These are phyloP conservation scores for Slavum lentiscoides DNA, from an alignment of 2,888 invertebrate species.

Conservation along the genomic window DNA sequence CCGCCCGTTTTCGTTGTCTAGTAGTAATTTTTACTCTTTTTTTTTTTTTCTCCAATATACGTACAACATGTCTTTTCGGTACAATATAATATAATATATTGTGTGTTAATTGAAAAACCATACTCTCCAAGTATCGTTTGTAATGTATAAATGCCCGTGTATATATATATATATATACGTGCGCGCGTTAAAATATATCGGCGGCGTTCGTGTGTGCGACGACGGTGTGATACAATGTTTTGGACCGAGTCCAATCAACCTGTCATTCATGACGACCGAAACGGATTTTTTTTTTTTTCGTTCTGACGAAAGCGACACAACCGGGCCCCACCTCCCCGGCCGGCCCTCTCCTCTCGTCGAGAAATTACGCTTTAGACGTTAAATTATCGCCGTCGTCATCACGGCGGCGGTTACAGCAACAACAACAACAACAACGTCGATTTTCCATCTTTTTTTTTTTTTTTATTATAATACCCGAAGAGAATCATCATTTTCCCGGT, in stretches of 20 bases:
- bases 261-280: constrained; percentile 51
- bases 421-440: constrained; percentile 37
- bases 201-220: background rate
- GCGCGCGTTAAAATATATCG: background rate
- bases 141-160: background rate
- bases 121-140: background rate
- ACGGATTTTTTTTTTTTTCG: constrained; percentile 31
- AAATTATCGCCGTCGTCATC: constrained; percentile 27
- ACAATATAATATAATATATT: too few species aligned
- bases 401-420: constrained; percentile 20
- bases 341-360: too few species aligned
- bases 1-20: too few species aligned
- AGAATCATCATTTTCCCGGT: constrained; percentile 13
- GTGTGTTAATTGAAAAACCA: too few species aligned
- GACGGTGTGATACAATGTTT: background rate
- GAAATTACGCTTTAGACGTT: background rate
- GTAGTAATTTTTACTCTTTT: too few species aligned
- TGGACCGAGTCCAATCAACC: constrained; percentile 51
- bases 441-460: constrained; percentile 27
- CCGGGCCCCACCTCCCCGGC: background rate
- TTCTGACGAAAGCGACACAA: constrained; percentile 25
- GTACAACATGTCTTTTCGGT: too few species aligned
- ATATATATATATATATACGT: too few species aligned
- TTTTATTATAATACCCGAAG: background rate
- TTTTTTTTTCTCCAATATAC: too few species aligned